Evolutionary conservation across 2,113 vertebrate species (phyloP).

Genomic region (Alectura lathami): DNA sequence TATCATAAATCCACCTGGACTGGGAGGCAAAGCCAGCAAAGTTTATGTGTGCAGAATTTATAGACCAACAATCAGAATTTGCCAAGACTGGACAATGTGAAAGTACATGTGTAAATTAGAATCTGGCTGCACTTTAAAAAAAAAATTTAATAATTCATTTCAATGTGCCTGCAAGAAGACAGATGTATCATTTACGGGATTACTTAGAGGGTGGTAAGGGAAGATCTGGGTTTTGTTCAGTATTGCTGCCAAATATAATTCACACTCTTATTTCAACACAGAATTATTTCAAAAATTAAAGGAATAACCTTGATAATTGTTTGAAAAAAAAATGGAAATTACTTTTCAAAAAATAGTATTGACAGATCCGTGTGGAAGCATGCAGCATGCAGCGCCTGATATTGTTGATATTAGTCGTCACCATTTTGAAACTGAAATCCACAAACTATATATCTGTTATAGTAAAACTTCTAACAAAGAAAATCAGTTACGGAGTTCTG

Average conservation of each 20-base stretch:
- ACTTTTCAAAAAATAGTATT: not conserved
- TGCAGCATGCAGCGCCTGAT: not conserved
- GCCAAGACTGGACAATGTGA: not conserved
- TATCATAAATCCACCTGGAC: conserved; percentile 24
- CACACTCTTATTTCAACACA: conserved; percentile 48
- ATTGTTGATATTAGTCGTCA: not conserved
- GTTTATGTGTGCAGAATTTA: conserved; percentile 21
- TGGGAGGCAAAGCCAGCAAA: not conserved
- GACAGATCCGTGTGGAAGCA: not conserved
- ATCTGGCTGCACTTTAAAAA: not conserved
- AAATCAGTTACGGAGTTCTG: not conserved
- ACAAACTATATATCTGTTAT: not conserved
- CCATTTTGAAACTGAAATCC: not conserved
- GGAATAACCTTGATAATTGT: conserved; percentile 53
- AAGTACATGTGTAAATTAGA: conserved; percentile 32
- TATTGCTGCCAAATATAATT: conserved; percentile 51
- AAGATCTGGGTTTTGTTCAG: not conserved
- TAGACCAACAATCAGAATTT: conserved; percentile 20
- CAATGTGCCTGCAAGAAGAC: not conserved
- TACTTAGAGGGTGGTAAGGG: not conserved
- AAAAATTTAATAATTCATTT: conserved; percentile 53
- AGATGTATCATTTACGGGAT: conserved; percentile 21
- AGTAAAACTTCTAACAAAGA: not conserved
- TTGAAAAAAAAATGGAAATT: not conserved
- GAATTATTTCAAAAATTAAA: conserved; percentile 39